phyloP scores from a whole-genome alignment of 2,797 vertebrate species.

The Urosaurus nigricauda region DNA sequence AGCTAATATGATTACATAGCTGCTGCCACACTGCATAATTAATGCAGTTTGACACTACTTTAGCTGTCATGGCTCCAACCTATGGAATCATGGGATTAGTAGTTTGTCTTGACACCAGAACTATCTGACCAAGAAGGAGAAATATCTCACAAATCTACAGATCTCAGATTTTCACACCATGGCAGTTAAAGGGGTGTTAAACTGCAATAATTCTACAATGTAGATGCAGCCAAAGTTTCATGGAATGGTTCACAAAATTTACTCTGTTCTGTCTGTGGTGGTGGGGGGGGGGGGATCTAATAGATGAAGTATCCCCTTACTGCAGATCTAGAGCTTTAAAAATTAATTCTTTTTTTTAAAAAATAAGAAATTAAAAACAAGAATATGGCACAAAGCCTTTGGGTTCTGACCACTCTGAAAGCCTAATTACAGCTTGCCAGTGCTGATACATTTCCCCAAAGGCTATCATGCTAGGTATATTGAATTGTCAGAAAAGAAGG shows the following conservation, averaged over 20 bases:
- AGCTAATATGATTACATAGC: not conserved
- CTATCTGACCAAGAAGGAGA: no score
- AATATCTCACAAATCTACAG: no score
- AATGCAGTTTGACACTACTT: no score
- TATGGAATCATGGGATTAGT: no score
- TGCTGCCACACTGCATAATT: no score
- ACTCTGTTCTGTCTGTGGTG: no score
- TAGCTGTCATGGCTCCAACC: no score
- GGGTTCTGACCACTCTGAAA: conserved; percentile 7
- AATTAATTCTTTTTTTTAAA: not conserved
- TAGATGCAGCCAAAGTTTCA: not conserved
- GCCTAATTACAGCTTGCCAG: not conserved
- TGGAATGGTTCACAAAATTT: not conserved
- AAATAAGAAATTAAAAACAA: conserved; percentile 26
- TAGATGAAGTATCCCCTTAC: not conserved
- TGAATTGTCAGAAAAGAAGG: not conserved
- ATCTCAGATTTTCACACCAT: no score
- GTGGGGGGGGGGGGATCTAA: not conserved
- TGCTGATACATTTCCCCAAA: conserved; percentile 5
- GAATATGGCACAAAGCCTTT: not conserved
- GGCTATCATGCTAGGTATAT: not conserved
- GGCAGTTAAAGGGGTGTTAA: no score
- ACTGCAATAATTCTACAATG: no score
- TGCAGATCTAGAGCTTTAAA: not conserved
- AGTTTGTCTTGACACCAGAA: no score